Conservation (phyloP, 2,888 invertebrate species). For the Harpalus rufipes region DNA sequence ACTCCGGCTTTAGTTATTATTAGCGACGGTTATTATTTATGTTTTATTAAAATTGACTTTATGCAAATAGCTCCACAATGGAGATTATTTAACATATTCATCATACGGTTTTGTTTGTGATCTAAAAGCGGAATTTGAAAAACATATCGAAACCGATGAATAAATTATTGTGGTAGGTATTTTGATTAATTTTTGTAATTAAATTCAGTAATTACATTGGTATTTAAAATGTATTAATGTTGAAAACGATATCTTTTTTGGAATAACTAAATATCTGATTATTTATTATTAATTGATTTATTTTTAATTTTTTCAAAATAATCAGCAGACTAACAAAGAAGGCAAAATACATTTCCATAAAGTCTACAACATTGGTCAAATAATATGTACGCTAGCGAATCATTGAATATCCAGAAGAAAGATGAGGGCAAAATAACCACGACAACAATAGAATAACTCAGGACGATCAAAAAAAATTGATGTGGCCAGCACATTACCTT, state of each 20-base stretch:
- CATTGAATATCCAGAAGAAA: too few relatives aligned
- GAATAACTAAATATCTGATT: too few relatives aligned
- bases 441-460: too few relatives aligned
- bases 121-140: neutral
- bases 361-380: too few relatives aligned
- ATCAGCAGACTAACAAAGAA: too few relatives aligned
- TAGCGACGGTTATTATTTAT: neutral
- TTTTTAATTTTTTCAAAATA: too few relatives aligned
- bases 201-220: neutral
- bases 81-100: slow-evolving; percentile 24
- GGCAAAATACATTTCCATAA: too few relatives aligned
- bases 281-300: too few relatives aligned
- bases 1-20: neutral
- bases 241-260: neutral
- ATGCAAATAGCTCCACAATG: slow-evolving; percentile 6
- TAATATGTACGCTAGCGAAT: too few relatives aligned
- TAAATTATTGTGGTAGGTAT: slow-evolving; percentile 30
- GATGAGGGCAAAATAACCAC: too few relatives aligned
- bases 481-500: too few relatives aligned
- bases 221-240: slow-evolving; percentile 2
- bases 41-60: slow-evolving; percentile 20
- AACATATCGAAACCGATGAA: slow-evolving; percentile 7
- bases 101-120: slow-evolving; percentile 2
- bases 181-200: slow-evolving; percentile 41
- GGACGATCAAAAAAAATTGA: too few relatives aligned